Percentiles rank a stretch among this genome's conserved stretches.
Evolutionary conservation across 2,113 vertebrate genomes (phyloP).

Genomic region (Hymenochirus boettgeri): DNA sequence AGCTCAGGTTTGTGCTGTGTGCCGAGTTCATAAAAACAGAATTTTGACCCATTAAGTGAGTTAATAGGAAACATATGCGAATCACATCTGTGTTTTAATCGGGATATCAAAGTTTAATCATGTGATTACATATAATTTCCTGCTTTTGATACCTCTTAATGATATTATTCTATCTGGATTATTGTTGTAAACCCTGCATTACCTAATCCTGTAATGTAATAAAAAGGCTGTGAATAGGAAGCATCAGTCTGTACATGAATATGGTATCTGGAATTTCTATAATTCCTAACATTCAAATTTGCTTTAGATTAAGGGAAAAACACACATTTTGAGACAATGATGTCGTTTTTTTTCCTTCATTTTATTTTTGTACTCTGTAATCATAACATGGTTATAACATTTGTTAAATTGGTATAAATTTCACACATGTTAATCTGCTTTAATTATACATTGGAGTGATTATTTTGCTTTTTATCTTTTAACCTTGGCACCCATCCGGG

Average conservation of each 20-base stretch:
- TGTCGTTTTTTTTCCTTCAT: no score
- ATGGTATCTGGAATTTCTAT: neutral
- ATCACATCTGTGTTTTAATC: neutral
- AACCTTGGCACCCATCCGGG: no score
- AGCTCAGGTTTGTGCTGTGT: no score
- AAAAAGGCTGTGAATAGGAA: slow-evolving; percentile 2
- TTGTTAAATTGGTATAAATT: no score
- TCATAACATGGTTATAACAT: no score
- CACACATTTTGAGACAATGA: no score
- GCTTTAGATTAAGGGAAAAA: no score
- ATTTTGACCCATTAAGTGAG: neutral
- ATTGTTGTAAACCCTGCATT: slow-evolving; percentile 4
- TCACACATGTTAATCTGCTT: no score
- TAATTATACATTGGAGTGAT: no score
- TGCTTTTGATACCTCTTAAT: neutral
- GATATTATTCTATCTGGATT: neutral
- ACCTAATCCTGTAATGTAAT: slow-evolving; percentile 13
- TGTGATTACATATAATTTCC: slow-evolving; percentile 11
- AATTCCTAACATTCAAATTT: no score
- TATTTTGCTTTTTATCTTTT: no score
- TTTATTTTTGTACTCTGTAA: no score
- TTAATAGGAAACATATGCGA: slow-evolving; percentile 5
- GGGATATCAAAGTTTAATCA: neutral
- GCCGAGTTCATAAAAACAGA: neutral
- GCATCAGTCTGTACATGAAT: neutral